Base-by-base conservation (phyloP, 2,797 vertebrate genomes). In the Muraenolepis orangiensis region DNA sequence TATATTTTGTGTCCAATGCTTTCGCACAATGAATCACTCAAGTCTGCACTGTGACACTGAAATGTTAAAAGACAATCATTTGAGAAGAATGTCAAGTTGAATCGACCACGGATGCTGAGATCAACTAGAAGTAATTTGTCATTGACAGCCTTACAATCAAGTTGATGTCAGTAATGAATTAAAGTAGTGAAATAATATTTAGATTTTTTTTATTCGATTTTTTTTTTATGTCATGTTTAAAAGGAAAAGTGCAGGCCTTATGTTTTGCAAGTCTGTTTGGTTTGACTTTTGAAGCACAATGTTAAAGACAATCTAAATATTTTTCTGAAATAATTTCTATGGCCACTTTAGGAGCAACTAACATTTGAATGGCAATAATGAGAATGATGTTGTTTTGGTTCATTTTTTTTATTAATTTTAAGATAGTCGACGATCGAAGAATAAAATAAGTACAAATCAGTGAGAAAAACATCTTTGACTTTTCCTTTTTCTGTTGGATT, bases 1-100 rank as follows among this genome's bases (percentile, higher is more conserved):
- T n/a, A n/a, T n/a, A n/a, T n/a, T n/a, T 90, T 88, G 88, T 90
- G 88, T 92, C 88, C 91, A 89, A 86, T 78, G 88, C 88, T 87
- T 87, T 76, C 80, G 77, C 87, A 87, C 81, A 70, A 79, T 81
- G 30, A 79, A 88, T 82, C 88, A 87, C 87, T 87, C 83, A 87
- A 92, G 90, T 90, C 90, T 88, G 91, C 93, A 93, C 93, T 93
- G 93, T 94, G 92, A 92, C 89, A 87, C 88, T 88, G 87, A 89
- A 86, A 89, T 89, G 90, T 89, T 86, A 88, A 88, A 90, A 85
- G 92, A 92, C 93, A 94, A 91, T 93, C 87, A 90, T 90, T 89
- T 89, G 81, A 79, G 69, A 75, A 77, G 74, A 77, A 73, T 84
- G 75, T 84, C 69, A 38, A 79, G 77, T 70, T 36, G 69, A 70